Base-by-base conservation (phyloP, 2,797 vertebrate genomes). In the Rhyacichthys aspro region DNA sequence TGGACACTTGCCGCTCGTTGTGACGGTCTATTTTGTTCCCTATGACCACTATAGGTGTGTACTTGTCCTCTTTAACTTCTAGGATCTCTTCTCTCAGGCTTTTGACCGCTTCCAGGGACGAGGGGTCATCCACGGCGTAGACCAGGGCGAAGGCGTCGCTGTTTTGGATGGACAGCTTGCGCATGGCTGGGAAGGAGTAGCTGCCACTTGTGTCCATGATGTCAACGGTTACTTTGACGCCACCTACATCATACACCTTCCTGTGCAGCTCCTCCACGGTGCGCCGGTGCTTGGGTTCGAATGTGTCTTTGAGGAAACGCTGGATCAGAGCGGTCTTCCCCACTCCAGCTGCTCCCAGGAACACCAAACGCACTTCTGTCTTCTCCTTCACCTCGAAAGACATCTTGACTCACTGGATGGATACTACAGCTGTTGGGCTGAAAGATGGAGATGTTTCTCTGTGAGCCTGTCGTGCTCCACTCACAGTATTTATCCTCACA, bases 161-260 rank as follows among this genome's bases (percentile, higher is more conserved):
- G 76, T 90, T 94, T 80, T 93, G 93, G 86, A 96, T 95, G 2
- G 93, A 95, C 66, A 96, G 93, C 70, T 94, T 95, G 42, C 95
- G 88, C 95, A 96, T 95, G 64, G 95, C 95, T 0, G 95, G 95
- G 86, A 96, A 96, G 63, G 94, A 94, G 82, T 95, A 96, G 75
- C 95, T 96, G 37, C 95, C 95, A 0, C 94, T 94, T 73, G 95
- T 95, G 91, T 96, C 95, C 92, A 96, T 89, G 83, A 96, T 95
- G 70, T 94, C 92, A 63, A 96, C 81, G 67, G 86, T 94, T 65
- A 96, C 86, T 42, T 90, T 93, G 61, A 90, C 65, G 0, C 94
- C 94, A 0, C 90, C 89, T 37, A 95, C 87, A 63, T 94, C 90
- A 0, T 94, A 95, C 82, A 95, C 95, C 71, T 91, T 91, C 83